These are phyloP conservation scores for Ischnura elegans DNA, from an alignment of 2,888 invertebrate species.

Conservation along the genomic window DNA sequence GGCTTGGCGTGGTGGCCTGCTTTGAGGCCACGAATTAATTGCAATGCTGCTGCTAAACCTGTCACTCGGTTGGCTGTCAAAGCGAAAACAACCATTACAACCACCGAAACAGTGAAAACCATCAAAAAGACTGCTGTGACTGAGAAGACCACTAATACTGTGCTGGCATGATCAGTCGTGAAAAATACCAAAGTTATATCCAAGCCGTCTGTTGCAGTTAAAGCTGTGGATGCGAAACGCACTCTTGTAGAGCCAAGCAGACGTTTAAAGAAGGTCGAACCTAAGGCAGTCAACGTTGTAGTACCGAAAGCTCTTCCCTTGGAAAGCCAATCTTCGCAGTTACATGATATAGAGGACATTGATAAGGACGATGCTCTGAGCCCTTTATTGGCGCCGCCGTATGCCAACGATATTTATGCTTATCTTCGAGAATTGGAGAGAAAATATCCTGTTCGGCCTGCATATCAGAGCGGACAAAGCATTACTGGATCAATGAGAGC, in stretches of 20 bases:
- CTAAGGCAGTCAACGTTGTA: not conserved
- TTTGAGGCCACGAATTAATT: slow-evolving; percentile 28
- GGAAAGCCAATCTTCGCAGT: not conserved
- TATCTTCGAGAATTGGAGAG: slow-evolving; percentile 89
- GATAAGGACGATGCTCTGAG: slow-evolving; percentile 87
- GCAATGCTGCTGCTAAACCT: not conserved
- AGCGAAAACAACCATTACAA: not conserved
- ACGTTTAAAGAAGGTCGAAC: not conserved
- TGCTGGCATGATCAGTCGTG: not conserved
- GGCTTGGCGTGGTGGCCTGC: not conserved
- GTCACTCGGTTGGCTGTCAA: slow-evolving; percentile 17
- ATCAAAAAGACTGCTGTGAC: not conserved
- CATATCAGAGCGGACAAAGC: slow-evolving; percentile 85
- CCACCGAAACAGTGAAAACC: not conserved
- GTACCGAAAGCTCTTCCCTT: not conserved
- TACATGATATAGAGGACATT: slow-evolving; percentile 83
- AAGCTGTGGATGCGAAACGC: not conserved
- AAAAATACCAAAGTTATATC: not conserved
- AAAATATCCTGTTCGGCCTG: slow-evolving; percentile 82
- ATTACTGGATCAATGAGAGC: slow-evolving; percentile 92
- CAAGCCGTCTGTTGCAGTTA: not conserved
- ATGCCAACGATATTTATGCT: slow-evolving; percentile 93
- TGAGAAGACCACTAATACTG: not conserved
- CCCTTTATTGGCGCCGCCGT: slow-evolving; percentile 89
- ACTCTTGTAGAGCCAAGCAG: not conserved